A percentile compares a stretch with the other conserved stretches of the same genome.
Conservation (phyloP, 2,797 vertebrate species). For the Uromys caudimaculatus region DNA sequence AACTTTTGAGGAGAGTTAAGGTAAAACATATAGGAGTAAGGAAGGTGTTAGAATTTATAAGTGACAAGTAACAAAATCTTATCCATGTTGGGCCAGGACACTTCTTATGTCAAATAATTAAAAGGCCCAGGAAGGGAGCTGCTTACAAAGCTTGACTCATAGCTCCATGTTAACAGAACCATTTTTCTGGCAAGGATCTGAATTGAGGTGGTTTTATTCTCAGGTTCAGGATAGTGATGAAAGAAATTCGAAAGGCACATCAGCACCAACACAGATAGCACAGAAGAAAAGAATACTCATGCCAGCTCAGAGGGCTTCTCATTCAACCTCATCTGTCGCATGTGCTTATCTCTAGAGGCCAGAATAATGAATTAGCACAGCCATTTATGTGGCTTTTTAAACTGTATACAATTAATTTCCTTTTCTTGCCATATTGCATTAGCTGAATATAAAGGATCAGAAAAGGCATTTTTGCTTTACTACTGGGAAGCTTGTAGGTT, state of each 20-base stretch:
- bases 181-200: not conserved
- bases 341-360: not conserved
- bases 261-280: not conserved
- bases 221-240: not conserved
- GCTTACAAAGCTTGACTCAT: not conserved
- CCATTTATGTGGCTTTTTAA: conserved; percentile 49
- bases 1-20: not conserved
- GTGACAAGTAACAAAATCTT: not conserved
- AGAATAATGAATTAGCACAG: not conserved
- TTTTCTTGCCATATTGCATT: conserved; percentile 54
- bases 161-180: not conserved
- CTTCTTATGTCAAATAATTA: conserved; percentile 25
- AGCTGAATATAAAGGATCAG: not conserved
- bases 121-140: not conserved
- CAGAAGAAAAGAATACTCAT: not conserved
- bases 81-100: not conserved
- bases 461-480: not conserved
- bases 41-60: not conserved
- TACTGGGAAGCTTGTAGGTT: not conserved
- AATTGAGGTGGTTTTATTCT: not conserved
- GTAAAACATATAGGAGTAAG: not conserved
- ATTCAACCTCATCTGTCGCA: not conserved
- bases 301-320: not conserved
- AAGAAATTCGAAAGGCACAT: not conserved
- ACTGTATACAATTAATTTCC: not conserved